Evolutionary conservation across 2,113 vertebrate genomes (phyloP), one percentile per base, ranked within the genome.

Genomic region (Ictalurus furcatus): DNA sequence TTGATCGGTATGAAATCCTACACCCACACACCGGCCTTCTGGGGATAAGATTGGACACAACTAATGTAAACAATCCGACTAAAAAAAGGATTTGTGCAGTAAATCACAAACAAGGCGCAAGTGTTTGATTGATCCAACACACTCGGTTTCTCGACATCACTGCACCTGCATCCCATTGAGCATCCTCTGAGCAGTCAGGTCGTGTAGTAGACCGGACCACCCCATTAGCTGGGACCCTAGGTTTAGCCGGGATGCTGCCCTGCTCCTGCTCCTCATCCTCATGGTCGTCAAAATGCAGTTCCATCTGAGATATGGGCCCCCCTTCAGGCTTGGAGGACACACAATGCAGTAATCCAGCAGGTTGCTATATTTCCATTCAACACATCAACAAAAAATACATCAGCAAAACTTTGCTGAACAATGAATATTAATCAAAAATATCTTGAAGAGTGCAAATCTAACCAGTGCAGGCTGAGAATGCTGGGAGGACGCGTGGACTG

Each of bases 151-250:
- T 54, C 54, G 2, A 30, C 25, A 67, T 61, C 76, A 89, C 74
- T 92, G 44, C 73, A 96, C 96, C 96, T 95, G 92, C 90, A 23
- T 93, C 96, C 96, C 96, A 96, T 81, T 89, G 89, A 16, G 90
- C 1, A 76, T 94, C 92, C 88, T 90, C 93, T 2, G 59, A 85
- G 16, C 12, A 28, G 12, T 25, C 17, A 44, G 44, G 71, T 83
- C 61, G 90, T 63, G 30, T 21, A 65, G 73, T 17, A 40, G 76
- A 61, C 69, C 73, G 54, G 6, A 52, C 48, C 67, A n/a, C 48
- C 12, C 34, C 74, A 56, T 52, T 73, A 48, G 8, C 69, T 85
- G 37, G 28, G 17, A 28, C 28, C 34, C 34, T 34, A 34, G 34
- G 34, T 34, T 34, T 34, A 34, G 34, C 34, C 1, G 34, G 34